These are phyloP conservation scores for Sebastes vulpes DNA, from an alignment of 2,797 vertebrate genomes.

Conservation along the genomic window DNA sequence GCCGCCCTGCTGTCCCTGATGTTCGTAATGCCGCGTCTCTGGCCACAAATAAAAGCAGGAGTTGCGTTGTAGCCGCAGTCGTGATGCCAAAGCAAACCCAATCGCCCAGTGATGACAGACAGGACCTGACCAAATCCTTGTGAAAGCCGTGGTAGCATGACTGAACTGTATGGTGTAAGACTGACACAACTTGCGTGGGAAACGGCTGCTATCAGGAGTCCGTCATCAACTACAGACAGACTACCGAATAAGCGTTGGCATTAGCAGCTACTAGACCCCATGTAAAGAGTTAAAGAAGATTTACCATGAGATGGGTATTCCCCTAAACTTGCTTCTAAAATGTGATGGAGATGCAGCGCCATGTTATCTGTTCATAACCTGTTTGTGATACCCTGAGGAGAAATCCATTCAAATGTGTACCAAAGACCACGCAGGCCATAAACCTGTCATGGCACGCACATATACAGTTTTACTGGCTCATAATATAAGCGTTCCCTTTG, in stretches of 20 bases:
- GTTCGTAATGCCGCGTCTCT: slow-evolving; percentile 36
- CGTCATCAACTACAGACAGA: slow-evolving; percentile 3
- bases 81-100: slow-evolving; percentile 60
- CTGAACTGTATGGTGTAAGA: slow-evolving; percentile 45
- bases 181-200: slow-evolving; percentile 47
- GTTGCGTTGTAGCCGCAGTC: slow-evolving; percentile 32
- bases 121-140: slow-evolving; percentile 45
- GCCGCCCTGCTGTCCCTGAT: slow-evolving; percentile 25
- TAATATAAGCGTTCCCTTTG: slow-evolving; percentile 40
- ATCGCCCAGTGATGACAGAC: slow-evolving; percentile 43
- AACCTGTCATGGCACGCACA: slow-evolving; percentile 50
- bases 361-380: not conserved
- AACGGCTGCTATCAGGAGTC: slow-evolving; percentile 17
- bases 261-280: not conserved
- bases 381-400: slow-evolving; percentile 25
- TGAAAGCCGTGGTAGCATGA: slow-evolving; percentile 36
- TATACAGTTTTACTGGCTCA: slow-evolving; percentile 32
- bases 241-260: not conserved
- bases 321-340: not conserved
- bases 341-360: not conserved
- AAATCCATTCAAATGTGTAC: slow-evolving; percentile 32
- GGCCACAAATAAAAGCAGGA: slow-evolving; percentile 62
- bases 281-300: not conserved
- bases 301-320: not conserved
- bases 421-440: slow-evolving; percentile 19